Evolutionary conservation across 2,113 vertebrate species (phyloP).

Genomic region (Puffinus mauretanicus): DNA sequence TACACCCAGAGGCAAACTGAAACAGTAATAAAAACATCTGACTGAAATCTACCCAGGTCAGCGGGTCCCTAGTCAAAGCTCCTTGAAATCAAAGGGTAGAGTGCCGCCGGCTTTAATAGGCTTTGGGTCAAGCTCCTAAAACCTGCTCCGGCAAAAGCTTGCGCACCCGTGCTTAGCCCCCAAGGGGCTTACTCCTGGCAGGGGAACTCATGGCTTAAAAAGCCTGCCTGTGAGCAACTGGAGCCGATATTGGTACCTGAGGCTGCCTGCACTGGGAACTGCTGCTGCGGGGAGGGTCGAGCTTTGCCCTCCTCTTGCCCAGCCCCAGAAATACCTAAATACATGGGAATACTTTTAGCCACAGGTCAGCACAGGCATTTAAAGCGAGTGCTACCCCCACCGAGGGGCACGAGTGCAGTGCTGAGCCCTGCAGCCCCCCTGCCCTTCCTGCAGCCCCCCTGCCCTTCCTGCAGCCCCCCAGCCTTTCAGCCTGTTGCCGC

Average conservation of each 20-base stretch:
- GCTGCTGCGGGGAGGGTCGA: background rate
- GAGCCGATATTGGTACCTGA: background rate
- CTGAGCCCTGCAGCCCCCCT: background rate
- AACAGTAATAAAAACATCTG: background rate
- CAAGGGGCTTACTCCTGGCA: background rate
- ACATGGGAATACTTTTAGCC: background rate
- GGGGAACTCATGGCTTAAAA: background rate
- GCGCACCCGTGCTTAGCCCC: background rate
- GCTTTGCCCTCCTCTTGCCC: background rate
- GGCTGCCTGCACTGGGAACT: background rate
- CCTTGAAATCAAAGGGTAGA: background rate
- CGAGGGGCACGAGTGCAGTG: fast-evolving
- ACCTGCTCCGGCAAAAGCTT: background rate
- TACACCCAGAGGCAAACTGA: background rate
- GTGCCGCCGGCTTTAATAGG: background rate
- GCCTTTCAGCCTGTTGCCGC: background rate
- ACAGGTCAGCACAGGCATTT: background rate
- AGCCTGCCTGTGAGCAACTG: fast-evolving
- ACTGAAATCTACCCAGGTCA: background rate
- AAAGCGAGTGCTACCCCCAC: fast-evolving
- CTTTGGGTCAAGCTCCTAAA: background rate
- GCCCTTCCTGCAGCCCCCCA: background rate
- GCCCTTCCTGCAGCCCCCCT: background rate
- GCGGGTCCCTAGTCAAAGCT: background rate
- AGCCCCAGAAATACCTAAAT: background rate